Evolutionary conservation across 2,888 invertebrate species (phyloP).

Genomic region (Euzetes globulus): DNA sequence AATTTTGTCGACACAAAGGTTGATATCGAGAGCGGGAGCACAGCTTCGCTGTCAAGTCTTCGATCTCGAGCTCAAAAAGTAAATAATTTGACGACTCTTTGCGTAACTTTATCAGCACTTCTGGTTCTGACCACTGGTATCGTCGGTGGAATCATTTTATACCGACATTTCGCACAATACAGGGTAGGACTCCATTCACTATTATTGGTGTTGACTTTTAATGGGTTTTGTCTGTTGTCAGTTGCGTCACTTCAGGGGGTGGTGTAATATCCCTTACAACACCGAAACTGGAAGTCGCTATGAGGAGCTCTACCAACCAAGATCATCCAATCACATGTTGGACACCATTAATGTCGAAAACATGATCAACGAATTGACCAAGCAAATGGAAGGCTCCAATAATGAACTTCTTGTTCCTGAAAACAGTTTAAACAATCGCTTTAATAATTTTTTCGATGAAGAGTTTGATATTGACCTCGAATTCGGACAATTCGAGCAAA

Average conservation of each 20-base stretch:
- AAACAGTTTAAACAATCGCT: background rate
- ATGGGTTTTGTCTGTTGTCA: constrained; percentile 42
- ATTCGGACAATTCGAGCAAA: constrained; percentile 67
- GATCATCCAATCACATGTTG: background rate
- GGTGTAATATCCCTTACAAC: constrained; percentile 60
- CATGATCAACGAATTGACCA: constrained; percentile 27
- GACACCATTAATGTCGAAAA: background rate
- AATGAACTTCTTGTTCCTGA: background rate
- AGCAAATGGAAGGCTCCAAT: constrained; percentile 27
- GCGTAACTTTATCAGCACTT: constrained; percentile 61
- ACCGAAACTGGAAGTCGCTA: too few species aligned
- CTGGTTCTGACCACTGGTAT: constrained; percentile 63
- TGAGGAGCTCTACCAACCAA: too few species aligned
- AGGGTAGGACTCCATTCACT: constrained; percentile 45
- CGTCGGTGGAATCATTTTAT: constrained; percentile 64
- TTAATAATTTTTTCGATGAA: constrained; percentile 59
- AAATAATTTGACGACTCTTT: constrained; percentile 55
- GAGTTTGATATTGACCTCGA: constrained; percentile 69
- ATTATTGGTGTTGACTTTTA: background rate
- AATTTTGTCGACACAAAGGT: background rate
- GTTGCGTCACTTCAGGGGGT: constrained; percentile 59
- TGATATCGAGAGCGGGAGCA: constrained; percentile 8
- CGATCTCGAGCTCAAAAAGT: constrained; percentile 8
- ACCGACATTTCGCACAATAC: constrained; percentile 61
- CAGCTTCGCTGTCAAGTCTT: background rate